Percentiles rank a stretch among this genome's conserved stretches.
Evolutionary conservation across 2,888 invertebrate species (phyloP).

Genomic region (Drosophila pullipes): DNA sequence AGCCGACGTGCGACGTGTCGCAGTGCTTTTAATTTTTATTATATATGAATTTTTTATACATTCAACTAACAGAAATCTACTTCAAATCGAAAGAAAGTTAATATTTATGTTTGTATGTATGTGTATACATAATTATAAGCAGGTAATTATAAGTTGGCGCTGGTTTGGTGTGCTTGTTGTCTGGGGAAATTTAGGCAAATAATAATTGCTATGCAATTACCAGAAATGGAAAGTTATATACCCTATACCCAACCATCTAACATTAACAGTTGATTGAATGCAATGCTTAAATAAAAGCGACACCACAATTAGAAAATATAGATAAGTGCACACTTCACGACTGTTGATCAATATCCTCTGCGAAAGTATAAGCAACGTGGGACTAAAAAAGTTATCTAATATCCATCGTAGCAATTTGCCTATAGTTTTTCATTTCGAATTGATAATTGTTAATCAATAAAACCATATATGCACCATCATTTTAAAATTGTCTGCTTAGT

Average conservation of each 20-base stretch:
- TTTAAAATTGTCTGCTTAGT: too few relatives aligned
- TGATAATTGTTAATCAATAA: too few relatives aligned
- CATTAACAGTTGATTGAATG: not conserved
- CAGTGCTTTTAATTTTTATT: not conserved
- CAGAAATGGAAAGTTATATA: constrained; percentile 24
- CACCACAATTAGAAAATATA: not conserved
- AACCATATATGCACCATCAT: too few relatives aligned
- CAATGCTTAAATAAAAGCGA: not conserved
- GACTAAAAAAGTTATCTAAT: not conserved
- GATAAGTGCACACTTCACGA: not conserved
- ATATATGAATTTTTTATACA: not conserved
- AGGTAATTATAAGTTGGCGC: not conserved
- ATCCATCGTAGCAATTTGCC: not conserved
- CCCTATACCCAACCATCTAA: constrained; percentile 1
- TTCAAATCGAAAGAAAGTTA: not conserved
- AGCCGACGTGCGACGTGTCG: not conserved
- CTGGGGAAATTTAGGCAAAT: constrained; percentile 11
- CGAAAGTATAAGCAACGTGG: not conserved
- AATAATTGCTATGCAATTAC: constrained; percentile 47
- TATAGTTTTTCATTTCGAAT: not conserved
- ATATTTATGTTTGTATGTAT: not conserved
- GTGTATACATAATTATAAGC: not conserved
- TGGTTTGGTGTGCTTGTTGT: not conserved
- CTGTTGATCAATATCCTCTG: not conserved
- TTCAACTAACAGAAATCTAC: constrained; percentile 4